These are phyloP conservation scores for Podocnemis expansa DNA, from an alignment of 2,113 vertebrate genomes.

Conservation along the genomic window DNA sequence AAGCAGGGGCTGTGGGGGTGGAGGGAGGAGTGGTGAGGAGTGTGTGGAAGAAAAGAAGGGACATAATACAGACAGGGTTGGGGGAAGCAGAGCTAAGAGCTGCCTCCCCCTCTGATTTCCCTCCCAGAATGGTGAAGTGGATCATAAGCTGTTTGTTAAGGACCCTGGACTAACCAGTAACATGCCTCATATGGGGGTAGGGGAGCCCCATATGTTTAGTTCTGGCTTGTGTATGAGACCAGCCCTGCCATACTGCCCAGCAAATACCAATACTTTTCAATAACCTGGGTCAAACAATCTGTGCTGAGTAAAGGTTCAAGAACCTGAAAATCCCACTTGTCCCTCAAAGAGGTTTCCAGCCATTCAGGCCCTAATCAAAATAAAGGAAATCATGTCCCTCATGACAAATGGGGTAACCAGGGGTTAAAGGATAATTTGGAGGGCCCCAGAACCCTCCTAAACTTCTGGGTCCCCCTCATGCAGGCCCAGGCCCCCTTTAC, in stretches of 20 bases:
- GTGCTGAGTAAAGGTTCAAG: neutral
- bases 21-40: neutral
- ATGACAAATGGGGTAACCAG: neutral
- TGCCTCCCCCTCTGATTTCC: slow-evolving; percentile 4
- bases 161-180: slow-evolving; percentile 6
- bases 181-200: slow-evolving; percentile 2
- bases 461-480: too few species aligned
- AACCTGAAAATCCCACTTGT: neutral
- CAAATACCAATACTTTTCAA: neutral
- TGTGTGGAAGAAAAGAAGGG: neutral
- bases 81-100: slow-evolving; percentile 2
- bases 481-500: too few species aligned
- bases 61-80: neutral
- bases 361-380: neutral
- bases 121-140: slow-evolving; percentile 12
- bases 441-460: too few species aligned
- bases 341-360: neutral
- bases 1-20: neutral
- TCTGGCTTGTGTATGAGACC: neutral
- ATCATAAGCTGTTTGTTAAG: neutral
- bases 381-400: neutral
- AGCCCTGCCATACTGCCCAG: neutral
- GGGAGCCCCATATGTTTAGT: neutral
- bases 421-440: too few species aligned
- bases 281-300: neutral